A percentile compares a stretch with the other conserved stretches of the same genome.
These are phyloP conservation scores for Tetragonisca angustula DNA, from an alignment of 2,888 invertebrate species.

Conservation along the genomic window DNA sequence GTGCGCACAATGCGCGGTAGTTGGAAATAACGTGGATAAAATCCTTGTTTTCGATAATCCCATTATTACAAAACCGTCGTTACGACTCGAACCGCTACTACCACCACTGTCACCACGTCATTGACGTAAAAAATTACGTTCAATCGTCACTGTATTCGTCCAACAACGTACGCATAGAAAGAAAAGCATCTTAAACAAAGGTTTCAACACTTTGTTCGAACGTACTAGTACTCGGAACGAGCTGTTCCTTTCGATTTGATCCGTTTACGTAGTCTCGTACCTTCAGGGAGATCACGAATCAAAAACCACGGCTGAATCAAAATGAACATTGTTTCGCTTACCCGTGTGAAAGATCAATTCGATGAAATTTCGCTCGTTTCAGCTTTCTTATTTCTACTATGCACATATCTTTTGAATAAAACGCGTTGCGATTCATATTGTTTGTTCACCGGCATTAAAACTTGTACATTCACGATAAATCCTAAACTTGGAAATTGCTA, in stretches of 20 bases:
- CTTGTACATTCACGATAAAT: conserved; percentile 55
- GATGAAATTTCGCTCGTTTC: conserved; percentile 30
- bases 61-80: conserved; percentile 14
- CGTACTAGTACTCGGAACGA: not conserved
- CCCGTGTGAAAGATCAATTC: conserved; percentile 29
- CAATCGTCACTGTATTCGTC: conserved; percentile 1
- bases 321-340: conserved; percentile 46
- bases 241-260: not conserved
- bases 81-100: conserved; percentile 1
- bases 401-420: conserved; percentile 55
- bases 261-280: conserved; percentile 11
- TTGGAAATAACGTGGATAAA: not conserved
- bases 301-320: conserved; percentile 26
- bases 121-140: conserved; percentile 15
- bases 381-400: conserved; percentile 43
- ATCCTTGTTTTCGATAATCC: not conserved
- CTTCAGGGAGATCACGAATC: conserved; percentile 11
- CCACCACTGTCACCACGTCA: conserved; percentile 22
- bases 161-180: not conserved
- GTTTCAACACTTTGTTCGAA: not conserved
- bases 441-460: conserved; percentile 64
- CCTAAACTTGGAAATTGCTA: conserved; percentile 67
- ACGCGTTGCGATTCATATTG: conserved; percentile 71
- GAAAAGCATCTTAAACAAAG: not conserved
- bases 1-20: not conserved